phyloP scores from a whole-genome alignment of 2,113 vertebrate species.

The Malurus elegans region DNA sequence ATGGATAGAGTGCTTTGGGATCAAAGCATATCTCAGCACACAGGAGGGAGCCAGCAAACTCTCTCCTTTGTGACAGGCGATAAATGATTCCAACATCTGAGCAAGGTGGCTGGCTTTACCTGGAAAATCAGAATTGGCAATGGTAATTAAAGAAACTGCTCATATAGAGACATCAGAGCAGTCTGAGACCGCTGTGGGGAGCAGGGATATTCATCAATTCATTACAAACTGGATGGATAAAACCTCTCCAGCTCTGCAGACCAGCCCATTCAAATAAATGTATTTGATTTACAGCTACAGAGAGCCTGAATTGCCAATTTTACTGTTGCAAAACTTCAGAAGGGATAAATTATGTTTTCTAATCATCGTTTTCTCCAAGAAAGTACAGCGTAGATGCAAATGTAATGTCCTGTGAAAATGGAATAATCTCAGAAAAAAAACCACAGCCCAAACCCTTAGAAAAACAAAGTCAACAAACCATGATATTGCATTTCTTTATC shows the following conservation, averaged over 20 bases:
- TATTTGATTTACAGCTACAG: background rate
- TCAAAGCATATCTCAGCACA: background rate
- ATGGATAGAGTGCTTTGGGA: background rate
- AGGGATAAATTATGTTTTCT: background rate
- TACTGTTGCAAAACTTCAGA: background rate
- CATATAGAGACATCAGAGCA: constrained; percentile 7
- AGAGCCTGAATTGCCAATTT: background rate
- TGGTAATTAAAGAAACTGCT: background rate
- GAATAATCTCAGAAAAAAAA: background rate
- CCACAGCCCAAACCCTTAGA: background rate
- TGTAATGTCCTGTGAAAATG: background rate
- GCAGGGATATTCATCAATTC: background rate
- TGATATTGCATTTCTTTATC: background rate
- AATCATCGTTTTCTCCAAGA: background rate
- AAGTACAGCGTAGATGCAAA: background rate
- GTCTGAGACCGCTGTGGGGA: background rate
- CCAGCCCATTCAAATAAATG: background rate
- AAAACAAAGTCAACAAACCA: background rate
- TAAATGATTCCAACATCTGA: background rate
- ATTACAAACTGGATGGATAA: background rate
- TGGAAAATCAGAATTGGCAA: constrained; percentile 44
- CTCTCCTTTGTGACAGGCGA: background rate
- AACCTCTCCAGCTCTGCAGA: background rate
- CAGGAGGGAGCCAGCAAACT: background rate
- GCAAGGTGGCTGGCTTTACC: background rate